Percentiles rank a stretch among this genome's conserved stretches.
These are phyloP conservation scores for Myiozetetes cayanensis DNA, from an alignment of 2,113 vertebrate genomes.

Conservation along the genomic window DNA sequence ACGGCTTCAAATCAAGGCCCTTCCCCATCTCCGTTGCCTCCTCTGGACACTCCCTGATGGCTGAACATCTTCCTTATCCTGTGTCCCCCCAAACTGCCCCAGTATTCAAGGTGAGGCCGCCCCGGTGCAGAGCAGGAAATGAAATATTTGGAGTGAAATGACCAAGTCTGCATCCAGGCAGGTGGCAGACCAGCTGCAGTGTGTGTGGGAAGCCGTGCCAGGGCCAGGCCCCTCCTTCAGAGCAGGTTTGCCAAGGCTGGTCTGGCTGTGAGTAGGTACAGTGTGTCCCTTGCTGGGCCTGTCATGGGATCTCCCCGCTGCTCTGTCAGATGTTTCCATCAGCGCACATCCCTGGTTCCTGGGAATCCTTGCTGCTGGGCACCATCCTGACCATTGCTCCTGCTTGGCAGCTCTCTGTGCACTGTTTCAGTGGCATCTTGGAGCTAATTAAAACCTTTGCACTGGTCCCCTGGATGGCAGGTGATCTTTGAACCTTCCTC, in stretches of 20 bases:
- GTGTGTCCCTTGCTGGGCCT: neutral
- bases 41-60: neutral
- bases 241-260: neutral
- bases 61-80: neutral
- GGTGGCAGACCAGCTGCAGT: neutral
- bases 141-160: neutral
- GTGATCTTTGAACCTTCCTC: neutral
- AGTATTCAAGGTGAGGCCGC: neutral
- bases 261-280: fast-evolving
- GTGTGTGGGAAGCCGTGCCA: neutral
- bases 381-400: neutral
- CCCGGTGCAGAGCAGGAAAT: neutral
- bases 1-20: neutral
- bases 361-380: neutral
- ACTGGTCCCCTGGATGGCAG: neutral
- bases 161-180: neutral
- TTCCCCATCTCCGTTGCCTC: neutral
- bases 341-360: neutral
- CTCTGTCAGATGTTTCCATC: neutral
- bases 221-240: neutral
- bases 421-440: neutral
- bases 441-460: neutral
- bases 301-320: neutral
- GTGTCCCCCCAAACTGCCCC: neutral
- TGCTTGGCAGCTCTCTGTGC: neutral